phyloP scores from a whole-genome alignment of 1,140 invertebrate genomes.

The Hestina assimilis region DNA sequence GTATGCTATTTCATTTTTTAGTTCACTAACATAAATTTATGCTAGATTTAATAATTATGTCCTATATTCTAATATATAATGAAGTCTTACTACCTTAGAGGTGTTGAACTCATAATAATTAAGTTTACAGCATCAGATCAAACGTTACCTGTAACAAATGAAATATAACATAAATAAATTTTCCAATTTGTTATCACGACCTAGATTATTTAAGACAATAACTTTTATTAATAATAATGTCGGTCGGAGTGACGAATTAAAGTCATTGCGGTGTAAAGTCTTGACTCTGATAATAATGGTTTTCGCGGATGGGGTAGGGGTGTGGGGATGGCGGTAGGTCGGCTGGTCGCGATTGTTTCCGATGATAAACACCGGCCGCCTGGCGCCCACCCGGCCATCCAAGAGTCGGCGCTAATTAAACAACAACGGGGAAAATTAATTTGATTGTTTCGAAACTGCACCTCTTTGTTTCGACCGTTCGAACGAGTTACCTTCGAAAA shows the following conservation, averaged over 20 bases:
- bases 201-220: constrained; percentile 64
- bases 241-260: constrained; percentile 70
- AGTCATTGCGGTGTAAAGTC: constrained; percentile 68
- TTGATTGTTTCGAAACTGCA: constrained; percentile 72
- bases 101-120: neutral
- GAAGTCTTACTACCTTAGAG: neutral
- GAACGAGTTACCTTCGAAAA: constrained; percentile 62
- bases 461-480: constrained; percentile 61
- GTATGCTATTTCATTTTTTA: constrained; percentile 64
- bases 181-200: constrained; percentile 52
- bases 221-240: constrained; percentile 65
- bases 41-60: neutral
- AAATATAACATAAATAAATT: constrained; percentile 51
- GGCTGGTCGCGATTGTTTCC: constrained; percentile 66
- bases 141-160: constrained; percentile 63
- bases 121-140: neutral
- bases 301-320: constrained; percentile 45
- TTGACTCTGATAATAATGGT: constrained; percentile 75
- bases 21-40: constrained; percentile 7
- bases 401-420: constrained; percentile 73
- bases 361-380: constrained; percentile 74
- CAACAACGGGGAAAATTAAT: constrained; percentile 75
- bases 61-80: neutral
- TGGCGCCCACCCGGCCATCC: constrained; percentile 66
- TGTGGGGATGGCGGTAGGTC: constrained; percentile 27